A percentile compares a stretch with the other conserved stretches of the same genome.
phyloP scores from a whole-genome alignment of 64 coral and sea anemone species.

The Stichodactyla helianthus region DNA sequence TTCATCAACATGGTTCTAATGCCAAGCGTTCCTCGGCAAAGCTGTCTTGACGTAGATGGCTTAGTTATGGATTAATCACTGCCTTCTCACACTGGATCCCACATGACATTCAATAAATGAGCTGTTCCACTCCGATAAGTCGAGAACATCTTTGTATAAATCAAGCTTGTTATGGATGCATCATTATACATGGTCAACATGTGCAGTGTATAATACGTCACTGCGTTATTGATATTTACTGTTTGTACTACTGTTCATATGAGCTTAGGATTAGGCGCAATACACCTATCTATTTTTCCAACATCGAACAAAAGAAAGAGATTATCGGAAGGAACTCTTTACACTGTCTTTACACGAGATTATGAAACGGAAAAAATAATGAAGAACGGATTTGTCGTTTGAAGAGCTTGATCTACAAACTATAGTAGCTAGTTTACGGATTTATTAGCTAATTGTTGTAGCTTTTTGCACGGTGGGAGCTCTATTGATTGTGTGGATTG shows the following conservation, averaged over 20 bases:
- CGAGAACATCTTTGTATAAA: conserved; percentile 7
- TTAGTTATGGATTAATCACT: conserved; percentile 24
- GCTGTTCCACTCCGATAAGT: conserved; percentile 18
- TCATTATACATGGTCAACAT: conserved; percentile 6
- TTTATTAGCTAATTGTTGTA: conserved; percentile 23
- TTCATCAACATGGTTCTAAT: conserved; percentile 19
- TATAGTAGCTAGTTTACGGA: conserved; percentile 17
- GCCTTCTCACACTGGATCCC: conserved; percentile 1
- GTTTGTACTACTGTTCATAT: conserved; percentile 31
- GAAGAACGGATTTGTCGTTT: conserved; percentile 38
- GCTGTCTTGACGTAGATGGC: conserved; percentile 21
- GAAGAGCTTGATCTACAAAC: conserved; percentile 16
- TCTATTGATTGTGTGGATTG: background rate
- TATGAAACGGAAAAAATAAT: conserved; percentile 47
- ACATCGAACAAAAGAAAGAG: conserved; percentile 28
- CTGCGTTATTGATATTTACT: conserved; percentile 32
- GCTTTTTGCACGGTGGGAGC: background rate
- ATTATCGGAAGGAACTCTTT: conserved; percentile 30
- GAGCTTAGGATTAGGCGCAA: conserved; percentile 35
- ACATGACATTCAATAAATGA: conserved; percentile 25
- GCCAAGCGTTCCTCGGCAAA: conserved; percentile 21
- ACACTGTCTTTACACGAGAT: conserved; percentile 36
- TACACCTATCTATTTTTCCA: conserved; percentile 28
- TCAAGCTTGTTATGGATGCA: conserved; percentile 13
- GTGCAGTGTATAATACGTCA: conserved; percentile 10